phyloP scores from a whole-genome alignment of 2,888 invertebrate species.

The Chelonus formosanus region DNA sequence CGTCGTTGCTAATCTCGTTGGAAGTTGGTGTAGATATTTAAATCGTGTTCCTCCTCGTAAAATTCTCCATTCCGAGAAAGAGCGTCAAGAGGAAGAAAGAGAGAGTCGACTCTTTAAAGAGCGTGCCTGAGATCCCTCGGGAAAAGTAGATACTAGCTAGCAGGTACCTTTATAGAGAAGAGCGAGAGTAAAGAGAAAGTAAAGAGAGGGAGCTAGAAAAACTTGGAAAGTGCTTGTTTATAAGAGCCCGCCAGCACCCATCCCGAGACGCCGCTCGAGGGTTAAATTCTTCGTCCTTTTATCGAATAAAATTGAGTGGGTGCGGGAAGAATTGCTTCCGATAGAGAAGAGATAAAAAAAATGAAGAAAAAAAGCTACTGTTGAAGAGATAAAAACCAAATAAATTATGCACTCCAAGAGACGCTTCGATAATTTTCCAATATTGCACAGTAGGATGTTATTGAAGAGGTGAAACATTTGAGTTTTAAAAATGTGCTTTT shows the following conservation, averaged over 20 bases:
- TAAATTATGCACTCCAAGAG: conserved; percentile 40
- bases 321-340: conserved; percentile 9
- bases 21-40: conserved; percentile 22
- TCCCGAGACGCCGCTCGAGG: conserved; percentile 26
- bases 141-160: conserved; percentile 1
- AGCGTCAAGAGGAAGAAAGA: background rate
- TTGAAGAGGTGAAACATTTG: conserved; percentile 4
- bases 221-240: conserved; percentile 42
- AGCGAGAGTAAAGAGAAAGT: background rate
- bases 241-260: conserved; percentile 31
- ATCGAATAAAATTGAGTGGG: conserved; percentile 45
- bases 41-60: background rate
- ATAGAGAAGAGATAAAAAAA: conserved; percentile 4
- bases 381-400: conserved; percentile 38
- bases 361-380: background rate
- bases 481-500: background rate
- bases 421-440: conserved; percentile 23
- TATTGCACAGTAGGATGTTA: conserved; percentile 15
- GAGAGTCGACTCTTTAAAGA: background rate
- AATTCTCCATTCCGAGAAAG: background rate
- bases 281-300: conserved; percentile 42
- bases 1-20: conserved; percentile 14
- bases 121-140: background rate
- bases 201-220: conserved; percentile 18
- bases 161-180: background rate